phyloP scores from a whole-genome alignment of 2,113 vertebrate genomes.

The Lamprotornis superbus region DNA sequence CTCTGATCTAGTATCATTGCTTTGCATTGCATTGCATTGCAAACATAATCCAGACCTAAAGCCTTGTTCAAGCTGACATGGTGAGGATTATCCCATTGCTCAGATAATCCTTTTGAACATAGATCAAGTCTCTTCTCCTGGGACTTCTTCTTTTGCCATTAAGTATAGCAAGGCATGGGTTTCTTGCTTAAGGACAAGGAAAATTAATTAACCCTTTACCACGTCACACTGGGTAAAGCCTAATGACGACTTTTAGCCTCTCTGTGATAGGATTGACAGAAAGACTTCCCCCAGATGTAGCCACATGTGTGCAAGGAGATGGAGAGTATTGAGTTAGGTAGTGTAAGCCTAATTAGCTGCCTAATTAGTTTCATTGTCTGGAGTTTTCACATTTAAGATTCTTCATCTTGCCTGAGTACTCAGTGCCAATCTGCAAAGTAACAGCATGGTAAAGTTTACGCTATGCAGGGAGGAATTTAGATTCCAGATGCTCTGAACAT shows the following conservation, averaged over 20 bases:
- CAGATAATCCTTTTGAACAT: neutral
- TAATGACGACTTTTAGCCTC: accelerated
- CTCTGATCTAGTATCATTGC: neutral
- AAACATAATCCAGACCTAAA: slow-evolving; percentile 6
- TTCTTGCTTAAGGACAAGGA: neutral
- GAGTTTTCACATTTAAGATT: neutral
- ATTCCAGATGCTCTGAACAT: neutral
- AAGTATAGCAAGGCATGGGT: neutral
- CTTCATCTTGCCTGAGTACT: neutral
- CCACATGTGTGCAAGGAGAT: neutral
- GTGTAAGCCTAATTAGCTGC: neutral
- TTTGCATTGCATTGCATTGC: neutral
- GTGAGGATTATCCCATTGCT: neutral
- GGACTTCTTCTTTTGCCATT: neutral
- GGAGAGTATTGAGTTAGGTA: neutral
- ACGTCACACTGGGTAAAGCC: accelerated
- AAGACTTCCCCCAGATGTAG: neutral
- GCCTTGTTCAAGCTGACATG: neutral
- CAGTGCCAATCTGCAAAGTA: neutral
- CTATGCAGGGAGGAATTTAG: neutral
- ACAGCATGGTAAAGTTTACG: neutral
- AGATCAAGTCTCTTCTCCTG: neutral
- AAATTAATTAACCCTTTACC: neutral
- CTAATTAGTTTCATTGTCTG: neutral
- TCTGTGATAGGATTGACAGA: neutral